Base-by-base conservation (phyloP, 2,888 invertebrate genomes). In the Archaeoteleia sp. region DNA sequence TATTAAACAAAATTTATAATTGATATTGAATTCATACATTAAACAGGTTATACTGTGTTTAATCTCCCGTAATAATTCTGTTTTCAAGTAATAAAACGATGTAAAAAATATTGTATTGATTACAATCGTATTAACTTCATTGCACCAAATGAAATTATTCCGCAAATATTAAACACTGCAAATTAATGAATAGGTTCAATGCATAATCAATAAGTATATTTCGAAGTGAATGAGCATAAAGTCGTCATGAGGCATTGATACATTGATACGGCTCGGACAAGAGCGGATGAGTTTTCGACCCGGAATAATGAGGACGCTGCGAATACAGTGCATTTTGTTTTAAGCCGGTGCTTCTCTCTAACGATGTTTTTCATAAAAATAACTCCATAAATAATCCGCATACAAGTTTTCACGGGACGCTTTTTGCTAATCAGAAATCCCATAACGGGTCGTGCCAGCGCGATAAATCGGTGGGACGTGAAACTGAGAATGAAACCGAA, bases 361-460 rank as follows among this genome's bases (percentile, higher is more conserved):
- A 9, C 29, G 8, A 29, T 17, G 37, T 42, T 42, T 42, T 42
- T 8, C 42, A 12, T 12, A 23, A 27, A 27, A 27, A 42, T 53
- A 40, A 54, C 43, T 45, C 27, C 23, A 54, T 30, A 30, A 42
- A 34, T 54, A 54, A 30, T 23, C 42, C 12, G 34, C 34, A 13
- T 34, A 25, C 25, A 23, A 25, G 53, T 54, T 54, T 54, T 54
- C 34, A 32, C 42, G 34, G 20, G 42, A n/a, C 14, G 53, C 32
- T 54, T 54, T 54, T 32, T 43, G 42, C 34, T 54, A 54, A 54
- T 54, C 54, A 54, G 54, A 40, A 43, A 54, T 35, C 35, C 35
- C 35, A 35, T 43, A 54, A 54, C 43, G 43, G 6, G 32, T 30
- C 42, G 34, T 30, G 42, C 25, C 25, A 25, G 32, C 23, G 40